Conservation (phyloP, 2,888 invertebrate species). For the Rutpela maculata region DNA sequence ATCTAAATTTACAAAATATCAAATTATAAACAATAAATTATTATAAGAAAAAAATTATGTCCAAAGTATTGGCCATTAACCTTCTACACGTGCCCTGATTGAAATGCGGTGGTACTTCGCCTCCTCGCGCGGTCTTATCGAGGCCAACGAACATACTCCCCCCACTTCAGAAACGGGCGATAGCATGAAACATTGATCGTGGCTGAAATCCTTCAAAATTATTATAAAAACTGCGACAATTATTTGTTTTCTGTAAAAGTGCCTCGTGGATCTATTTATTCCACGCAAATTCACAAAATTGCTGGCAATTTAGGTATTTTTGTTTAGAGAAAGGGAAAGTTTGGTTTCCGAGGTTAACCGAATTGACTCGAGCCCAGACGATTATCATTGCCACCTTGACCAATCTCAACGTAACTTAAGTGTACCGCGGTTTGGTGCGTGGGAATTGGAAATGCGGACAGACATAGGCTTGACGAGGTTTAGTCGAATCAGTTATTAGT, state of each 20-base stretch:
- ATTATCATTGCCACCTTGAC: conserved; percentile 71
- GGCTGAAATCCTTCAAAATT: conserved; percentile 42
- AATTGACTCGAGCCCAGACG: conserved; percentile 55
- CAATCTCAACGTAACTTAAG: conserved; percentile 72
- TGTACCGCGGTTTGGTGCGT: conserved; percentile 57
- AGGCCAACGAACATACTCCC: conserved; percentile 66
- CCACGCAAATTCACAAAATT: conserved; percentile 33
- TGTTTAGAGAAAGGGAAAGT: conserved; percentile 68
- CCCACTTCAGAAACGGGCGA: conserved; percentile 37
- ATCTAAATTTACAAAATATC: conserved; percentile 36
- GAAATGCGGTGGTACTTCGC: conserved; percentile 67
- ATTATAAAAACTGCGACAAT: conserved; percentile 40
- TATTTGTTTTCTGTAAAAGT: conserved; percentile 32
- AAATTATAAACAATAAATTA: conserved; percentile 27
- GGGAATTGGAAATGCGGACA: conserved; percentile 32
- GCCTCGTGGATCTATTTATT: conserved; percentile 37
- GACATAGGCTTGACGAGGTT: conserved; percentile 42
- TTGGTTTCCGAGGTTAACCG: conserved; percentile 61
- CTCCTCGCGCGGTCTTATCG: conserved; percentile 68
- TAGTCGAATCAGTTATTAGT: not conserved
- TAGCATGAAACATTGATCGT: conserved; percentile 40
- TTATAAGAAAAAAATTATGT: conserved; percentile 28
- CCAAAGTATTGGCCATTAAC: conserved; percentile 56
- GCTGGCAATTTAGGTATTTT: conserved; percentile 30
- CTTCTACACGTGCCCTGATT: conserved; percentile 66